Evolutionary conservation across 2,113 vertebrate genomes (phyloP).

Genomic region (Dasyornis broadbenti): DNA sequence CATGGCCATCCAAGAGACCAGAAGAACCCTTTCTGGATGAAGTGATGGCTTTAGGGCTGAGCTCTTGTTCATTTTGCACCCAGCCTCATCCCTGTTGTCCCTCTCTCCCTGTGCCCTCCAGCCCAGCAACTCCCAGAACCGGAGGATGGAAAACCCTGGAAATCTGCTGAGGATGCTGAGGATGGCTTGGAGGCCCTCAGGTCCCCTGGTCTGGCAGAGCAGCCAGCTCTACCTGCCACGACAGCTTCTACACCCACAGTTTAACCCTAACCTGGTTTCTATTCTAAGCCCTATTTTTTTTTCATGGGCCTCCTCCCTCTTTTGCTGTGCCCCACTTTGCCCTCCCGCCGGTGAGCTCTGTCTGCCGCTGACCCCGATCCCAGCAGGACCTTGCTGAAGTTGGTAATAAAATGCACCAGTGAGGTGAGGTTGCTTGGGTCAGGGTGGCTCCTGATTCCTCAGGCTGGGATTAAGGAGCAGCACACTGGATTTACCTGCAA

Average conservation of each 20-base stretch:
- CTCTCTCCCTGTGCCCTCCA: background rate
- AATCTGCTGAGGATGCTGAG: background rate
- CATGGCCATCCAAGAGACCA: rapidly evolving
- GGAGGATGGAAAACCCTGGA: background rate
- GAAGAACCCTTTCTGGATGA: background rate
- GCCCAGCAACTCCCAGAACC: background rate
- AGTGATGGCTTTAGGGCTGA: background rate
- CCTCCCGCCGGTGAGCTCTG: rapidly evolving
- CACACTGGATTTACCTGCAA: background rate
- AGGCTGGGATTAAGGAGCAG: background rate
- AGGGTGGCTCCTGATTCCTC: background rate
- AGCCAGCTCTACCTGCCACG: background rate
- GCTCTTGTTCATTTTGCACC: background rate
- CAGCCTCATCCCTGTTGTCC: background rate
- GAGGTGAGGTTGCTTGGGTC: background rate
- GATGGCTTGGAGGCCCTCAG: rapidly evolving
- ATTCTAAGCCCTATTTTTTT: background rate
- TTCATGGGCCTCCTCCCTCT: background rate
- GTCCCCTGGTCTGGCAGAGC: background rate
- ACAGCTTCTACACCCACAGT: background rate
- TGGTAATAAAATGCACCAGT: background rate
- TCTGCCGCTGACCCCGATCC: background rate
- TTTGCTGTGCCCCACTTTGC: conserved; percentile 7
- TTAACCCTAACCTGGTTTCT: conserved; percentile 38
- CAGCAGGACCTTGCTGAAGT: background rate